Evolutionary conservation across 2,797 vertebrate species (phyloP).

Genomic region (Sebastes iracundus): DNA sequence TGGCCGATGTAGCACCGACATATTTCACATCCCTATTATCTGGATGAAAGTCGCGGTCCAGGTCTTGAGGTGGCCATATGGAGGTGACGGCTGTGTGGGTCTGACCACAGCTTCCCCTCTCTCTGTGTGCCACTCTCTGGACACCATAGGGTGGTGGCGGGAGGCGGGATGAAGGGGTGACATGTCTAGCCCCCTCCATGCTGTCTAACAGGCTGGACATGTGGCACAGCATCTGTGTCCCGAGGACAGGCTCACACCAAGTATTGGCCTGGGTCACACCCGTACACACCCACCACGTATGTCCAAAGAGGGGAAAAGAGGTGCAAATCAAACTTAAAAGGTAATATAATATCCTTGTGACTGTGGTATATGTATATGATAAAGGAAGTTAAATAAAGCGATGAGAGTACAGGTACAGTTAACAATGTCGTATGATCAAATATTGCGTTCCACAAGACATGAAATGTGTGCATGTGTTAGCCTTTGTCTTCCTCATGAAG

Average conservation of each 20-base stretch:
- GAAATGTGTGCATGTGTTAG: not conserved
- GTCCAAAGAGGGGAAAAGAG: not conserved
- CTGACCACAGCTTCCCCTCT: constrained; percentile 57
- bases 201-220: constrained; percentile 80
- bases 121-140: constrained; percentile 61
- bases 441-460: not conserved
- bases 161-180: constrained; percentile 44
- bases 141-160: constrained; percentile 58
- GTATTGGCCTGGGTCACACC: constrained; percentile 1
- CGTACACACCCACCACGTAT: not conserved
- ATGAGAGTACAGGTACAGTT: not conserved
- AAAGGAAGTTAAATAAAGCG: not conserved
- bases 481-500: not conserved
- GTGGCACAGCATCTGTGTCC: constrained; percentile 79
- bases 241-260: constrained; percentile 39
- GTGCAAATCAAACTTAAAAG: not conserved
- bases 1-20: not conserved
- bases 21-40: constrained; percentile 24
- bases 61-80: constrained; percentile 72
- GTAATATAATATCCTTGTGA: not conserved
- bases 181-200: constrained; percentile 66
- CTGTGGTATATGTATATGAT: not conserved
- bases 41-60: constrained; percentile 24
- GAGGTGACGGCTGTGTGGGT: constrained; percentile 71
- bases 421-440: not conserved